Evolutionary conservation across 2,888 invertebrate genomes (phyloP).

Genomic region (Pristionchus maxplancki): DNA sequence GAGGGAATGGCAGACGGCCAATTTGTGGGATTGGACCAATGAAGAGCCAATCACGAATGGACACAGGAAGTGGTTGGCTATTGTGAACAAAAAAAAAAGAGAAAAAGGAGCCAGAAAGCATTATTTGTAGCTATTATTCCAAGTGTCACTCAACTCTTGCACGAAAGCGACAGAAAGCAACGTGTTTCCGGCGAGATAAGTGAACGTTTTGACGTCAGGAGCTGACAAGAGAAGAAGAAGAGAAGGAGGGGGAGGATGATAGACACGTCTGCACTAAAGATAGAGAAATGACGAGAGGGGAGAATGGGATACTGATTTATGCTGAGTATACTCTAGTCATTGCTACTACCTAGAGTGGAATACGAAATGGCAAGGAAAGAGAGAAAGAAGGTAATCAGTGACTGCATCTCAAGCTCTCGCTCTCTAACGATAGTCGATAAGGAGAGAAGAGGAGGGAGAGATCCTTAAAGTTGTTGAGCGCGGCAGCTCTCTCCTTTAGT

Average conservation of each 20-base stretch:
- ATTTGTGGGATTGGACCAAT: too few species aligned
- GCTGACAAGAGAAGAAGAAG: neutral
- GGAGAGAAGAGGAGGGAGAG: neutral
- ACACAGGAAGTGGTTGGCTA: neutral
- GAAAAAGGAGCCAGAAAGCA: too few species aligned
- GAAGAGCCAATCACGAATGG: too few species aligned
- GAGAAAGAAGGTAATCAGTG: too few species aligned
- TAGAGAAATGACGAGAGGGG: neutral
- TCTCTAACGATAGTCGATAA: neutral
- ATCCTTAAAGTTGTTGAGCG: conserved; percentile 30
- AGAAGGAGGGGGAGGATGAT: neutral
- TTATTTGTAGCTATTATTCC: too few species aligned
- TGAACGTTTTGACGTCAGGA: neutral
- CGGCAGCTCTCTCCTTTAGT: conserved; percentile 5
- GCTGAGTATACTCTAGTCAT: too few species aligned
- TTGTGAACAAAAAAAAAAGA: neutral
- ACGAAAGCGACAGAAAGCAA: neutral
- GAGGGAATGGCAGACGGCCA: too few species aligned
- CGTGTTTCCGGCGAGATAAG: neutral
- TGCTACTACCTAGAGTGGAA: too few species aligned
- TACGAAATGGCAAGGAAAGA: too few species aligned
- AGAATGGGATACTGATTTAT: too few species aligned
- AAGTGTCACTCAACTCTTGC: neutral
- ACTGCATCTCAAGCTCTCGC: too few species aligned
- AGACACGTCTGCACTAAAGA: conserved; percentile 2